Conservation (phyloP, 2,888 invertebrate species). For the Aphrophora alni region DNA sequence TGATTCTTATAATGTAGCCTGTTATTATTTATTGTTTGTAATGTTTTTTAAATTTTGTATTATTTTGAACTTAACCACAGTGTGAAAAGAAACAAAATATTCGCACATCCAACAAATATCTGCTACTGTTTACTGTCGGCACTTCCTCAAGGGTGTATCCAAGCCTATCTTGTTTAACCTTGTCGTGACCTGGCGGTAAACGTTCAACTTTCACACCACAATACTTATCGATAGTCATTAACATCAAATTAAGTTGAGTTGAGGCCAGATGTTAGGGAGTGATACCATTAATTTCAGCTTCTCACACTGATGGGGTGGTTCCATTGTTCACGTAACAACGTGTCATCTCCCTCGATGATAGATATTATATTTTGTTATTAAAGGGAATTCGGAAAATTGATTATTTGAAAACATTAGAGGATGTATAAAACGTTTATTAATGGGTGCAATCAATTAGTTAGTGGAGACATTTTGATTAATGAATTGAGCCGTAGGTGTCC, state of each 20-base stretch:
- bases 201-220: background rate
- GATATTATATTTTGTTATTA: background rate
- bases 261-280: background rate
- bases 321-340: background rate
- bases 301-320: background rate
- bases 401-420: background rate
- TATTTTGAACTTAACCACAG: too few species aligned
- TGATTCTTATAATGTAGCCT: too few species aligned
- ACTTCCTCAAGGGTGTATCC: too few species aligned
- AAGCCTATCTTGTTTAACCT: too few species aligned
- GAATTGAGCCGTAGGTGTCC: background rate
- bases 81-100: too few species aligned
- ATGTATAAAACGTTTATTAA: conserved; percentile 15
- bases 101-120: too few species aligned
- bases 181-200: background rate
- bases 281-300: background rate
- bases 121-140: too few species aligned
- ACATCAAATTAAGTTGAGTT: background rate
- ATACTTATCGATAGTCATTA: background rate
- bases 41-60: too few species aligned
- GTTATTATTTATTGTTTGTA: too few species aligned
- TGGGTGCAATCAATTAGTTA: conserved; percentile 34
- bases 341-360: background rate
- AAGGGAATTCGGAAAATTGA: background rate
- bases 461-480: conserved; percentile 28